Conservation (phyloP, 2,113 vertebrate genomes). For the human region DNA sequence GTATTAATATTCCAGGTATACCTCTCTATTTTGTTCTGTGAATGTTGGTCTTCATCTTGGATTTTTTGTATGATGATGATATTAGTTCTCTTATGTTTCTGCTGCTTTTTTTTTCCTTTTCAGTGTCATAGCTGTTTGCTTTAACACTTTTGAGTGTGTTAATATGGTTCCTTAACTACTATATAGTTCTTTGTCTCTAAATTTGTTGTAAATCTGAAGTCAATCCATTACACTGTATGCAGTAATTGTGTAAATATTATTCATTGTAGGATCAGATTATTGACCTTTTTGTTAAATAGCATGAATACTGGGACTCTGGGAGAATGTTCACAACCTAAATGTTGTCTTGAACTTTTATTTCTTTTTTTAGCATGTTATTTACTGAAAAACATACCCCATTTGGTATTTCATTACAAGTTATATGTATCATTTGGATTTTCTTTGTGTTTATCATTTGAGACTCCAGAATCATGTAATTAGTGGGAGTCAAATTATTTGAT, state of each 20-base stretch:
- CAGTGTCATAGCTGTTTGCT: background rate
- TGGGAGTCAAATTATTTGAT: background rate
- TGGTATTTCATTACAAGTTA: background rate
- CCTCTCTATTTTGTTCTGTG: background rate
- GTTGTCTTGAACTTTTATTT: background rate
- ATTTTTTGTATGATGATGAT: background rate
- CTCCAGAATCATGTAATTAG: background rate
- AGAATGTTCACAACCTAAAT: background rate
- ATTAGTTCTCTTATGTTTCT: background rate
- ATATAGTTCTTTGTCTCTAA: background rate
- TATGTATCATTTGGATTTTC: background rate
- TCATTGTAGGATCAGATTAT: background rate
- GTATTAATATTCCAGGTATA: background rate
- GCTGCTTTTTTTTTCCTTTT: background rate
- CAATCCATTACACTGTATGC: background rate
- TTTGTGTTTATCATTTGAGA: background rate
- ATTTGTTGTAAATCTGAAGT: background rate
- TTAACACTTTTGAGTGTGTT: background rate
- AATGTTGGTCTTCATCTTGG: background rate
- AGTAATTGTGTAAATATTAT: background rate
- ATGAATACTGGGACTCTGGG: background rate
- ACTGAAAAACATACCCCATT: background rate
- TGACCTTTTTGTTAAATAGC: no score
- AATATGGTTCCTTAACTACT: background rate
- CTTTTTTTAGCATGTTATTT: background rate